Evolutionary conservation across 2,113 vertebrate species (phyloP).

Genomic region (Xiphophorus hellerii): DNA sequence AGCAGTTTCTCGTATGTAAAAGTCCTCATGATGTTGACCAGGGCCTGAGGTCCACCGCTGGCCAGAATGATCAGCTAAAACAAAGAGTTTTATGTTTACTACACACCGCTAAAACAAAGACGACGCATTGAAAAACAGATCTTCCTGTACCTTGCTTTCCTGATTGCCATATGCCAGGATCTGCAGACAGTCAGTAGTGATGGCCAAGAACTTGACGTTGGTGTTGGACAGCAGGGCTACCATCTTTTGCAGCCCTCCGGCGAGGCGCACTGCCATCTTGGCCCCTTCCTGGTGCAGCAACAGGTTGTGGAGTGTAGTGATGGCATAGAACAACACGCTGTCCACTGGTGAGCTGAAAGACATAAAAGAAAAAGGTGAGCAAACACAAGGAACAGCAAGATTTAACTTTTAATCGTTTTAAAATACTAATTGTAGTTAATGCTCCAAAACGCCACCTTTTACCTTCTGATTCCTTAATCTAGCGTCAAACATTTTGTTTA

Average conservation of each 20-base stretch:
- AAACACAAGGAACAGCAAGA: too few relatives aligned
- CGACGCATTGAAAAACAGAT: not conserved
- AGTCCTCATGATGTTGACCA: conserved; percentile 99
- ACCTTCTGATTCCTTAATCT: not conserved
- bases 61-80: conserved; percentile 95
- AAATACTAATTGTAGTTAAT: not conserved
- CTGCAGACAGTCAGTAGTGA: conserved; percentile 98
- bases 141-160: conserved; percentile 93
- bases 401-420: too few relatives aligned
- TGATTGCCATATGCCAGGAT: conserved; percentile 99
- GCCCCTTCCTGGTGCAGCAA: conserved; percentile 97
- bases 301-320: conserved; percentile 98
- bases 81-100: conserved; percentile 6
- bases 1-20: conserved; percentile 98
- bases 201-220: conserved; percentile 98
- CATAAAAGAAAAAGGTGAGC: not conserved
- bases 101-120: not conserved
- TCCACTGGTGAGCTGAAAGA: conserved; percentile 91
- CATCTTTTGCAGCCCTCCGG: conserved; percentile 98
- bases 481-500: not conserved
- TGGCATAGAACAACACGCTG: conserved; percentile 97
- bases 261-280: conserved; percentile 98
- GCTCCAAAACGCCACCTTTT: not conserved
- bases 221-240: conserved; percentile 97
- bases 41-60: conserved; percentile 95